Conservation (phyloP, 2,797 vertebrate genomes). For the Peromyscus melanophrys region DNA sequence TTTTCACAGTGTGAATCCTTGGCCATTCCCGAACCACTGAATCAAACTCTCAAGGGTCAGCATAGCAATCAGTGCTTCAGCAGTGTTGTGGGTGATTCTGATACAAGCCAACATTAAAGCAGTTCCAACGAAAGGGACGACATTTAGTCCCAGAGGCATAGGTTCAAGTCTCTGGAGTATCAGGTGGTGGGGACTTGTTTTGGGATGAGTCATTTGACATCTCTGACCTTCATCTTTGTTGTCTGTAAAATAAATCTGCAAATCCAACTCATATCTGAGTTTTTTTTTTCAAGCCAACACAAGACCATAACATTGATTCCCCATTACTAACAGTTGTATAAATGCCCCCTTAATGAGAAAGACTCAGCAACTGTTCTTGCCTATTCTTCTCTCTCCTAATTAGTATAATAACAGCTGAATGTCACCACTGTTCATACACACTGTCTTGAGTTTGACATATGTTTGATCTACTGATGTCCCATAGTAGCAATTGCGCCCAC, state of each 20-base stretch:
- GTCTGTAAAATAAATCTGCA: slow-evolving; percentile 18
- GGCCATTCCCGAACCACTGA: neutral
- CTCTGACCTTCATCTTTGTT: neutral
- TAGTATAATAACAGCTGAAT: neutral
- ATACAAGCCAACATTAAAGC: neutral
- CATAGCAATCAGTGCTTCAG: neutral
- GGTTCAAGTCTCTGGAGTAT: neutral
- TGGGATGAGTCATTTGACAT: neutral
- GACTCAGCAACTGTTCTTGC: neutral
- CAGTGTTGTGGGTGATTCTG: neutral
- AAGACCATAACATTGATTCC: neutral
- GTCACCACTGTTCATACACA: neutral
- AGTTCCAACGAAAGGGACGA: neutral
- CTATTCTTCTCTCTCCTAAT: neutral
- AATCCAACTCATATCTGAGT: neutral
- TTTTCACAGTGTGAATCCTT: neutral
- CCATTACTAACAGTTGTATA: neutral
- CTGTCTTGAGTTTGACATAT: neutral
- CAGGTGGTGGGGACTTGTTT: neutral
- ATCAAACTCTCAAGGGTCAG: neutral
- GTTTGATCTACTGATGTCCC: neutral
- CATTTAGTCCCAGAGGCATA: neutral
- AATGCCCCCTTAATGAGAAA: neutral
- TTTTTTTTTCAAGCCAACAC: neutral
- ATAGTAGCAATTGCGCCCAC: neutral